These are phyloP conservation scores for Andrena praecox DNA, from an alignment of 2,888 invertebrate species.

Conservation along the genomic window DNA sequence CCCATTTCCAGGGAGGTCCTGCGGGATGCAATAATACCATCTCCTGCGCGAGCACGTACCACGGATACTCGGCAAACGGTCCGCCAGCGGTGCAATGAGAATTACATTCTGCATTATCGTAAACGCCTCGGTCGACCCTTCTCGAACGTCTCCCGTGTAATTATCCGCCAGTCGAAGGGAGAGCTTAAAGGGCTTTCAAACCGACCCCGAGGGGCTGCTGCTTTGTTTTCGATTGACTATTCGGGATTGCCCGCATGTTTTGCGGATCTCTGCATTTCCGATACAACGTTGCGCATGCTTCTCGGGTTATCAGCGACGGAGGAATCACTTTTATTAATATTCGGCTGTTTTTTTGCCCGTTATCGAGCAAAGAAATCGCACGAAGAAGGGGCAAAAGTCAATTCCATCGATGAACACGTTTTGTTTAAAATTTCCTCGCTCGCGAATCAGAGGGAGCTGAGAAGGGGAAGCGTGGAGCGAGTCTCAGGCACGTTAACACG, in stretches of 20 bases:
- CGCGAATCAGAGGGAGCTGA: neutral
- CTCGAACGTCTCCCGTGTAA: slow-evolving; percentile 58
- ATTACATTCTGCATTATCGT: slow-evolving; percentile 73
- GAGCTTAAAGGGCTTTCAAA: neutral
- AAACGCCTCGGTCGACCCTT: slow-evolving; percentile 53
- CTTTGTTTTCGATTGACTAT: neutral
- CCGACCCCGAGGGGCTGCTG: neutral
- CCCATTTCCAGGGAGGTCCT: slow-evolving; percentile 65
- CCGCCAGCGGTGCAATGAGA: slow-evolving; percentile 64
- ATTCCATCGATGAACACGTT: slow-evolving; percentile 9
- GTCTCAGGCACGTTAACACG: slow-evolving; percentile 63
- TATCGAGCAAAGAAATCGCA: neutral
- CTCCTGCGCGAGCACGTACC: slow-evolving; percentile 60
- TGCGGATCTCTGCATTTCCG: neutral
- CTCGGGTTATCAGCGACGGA: neutral
- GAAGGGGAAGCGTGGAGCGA: slow-evolving; percentile 40
- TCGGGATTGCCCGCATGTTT: neutral
- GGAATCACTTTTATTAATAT: too few species aligned
- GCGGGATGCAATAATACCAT: slow-evolving; percentile 67
- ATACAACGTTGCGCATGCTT: neutral
- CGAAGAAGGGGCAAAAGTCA: neutral
- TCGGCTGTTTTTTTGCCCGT: neutral
- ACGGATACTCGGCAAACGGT: slow-evolving; percentile 57
- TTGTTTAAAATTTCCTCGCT: slow-evolving; percentile 43
- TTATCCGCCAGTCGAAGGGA: slow-evolving; percentile 49